These are phyloP conservation scores for Muscicapa striata DNA, from an alignment of 2,797 vertebrate species.

Conservation along the genomic window DNA sequence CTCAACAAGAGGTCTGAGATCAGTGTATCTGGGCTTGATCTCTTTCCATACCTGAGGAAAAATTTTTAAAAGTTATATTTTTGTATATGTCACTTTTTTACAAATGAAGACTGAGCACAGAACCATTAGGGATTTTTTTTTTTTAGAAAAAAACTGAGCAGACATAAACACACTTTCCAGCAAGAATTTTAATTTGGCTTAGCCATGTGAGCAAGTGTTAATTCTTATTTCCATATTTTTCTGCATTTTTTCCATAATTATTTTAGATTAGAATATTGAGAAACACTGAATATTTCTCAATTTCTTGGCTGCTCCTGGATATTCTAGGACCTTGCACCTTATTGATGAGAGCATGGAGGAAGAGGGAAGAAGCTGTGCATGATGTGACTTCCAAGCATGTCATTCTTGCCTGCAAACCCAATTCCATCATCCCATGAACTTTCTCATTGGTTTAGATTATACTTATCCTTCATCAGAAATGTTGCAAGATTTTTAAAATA, in stretches of 20 bases:
- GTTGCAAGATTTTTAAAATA: not conserved
- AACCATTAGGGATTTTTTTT: not conserved
- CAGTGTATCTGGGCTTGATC: slow-evolving; percentile 86
- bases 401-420: not conserved
- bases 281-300: not conserved
- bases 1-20: slow-evolving; percentile 87
- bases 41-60: slow-evolving; percentile 88
- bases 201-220: not conserved
- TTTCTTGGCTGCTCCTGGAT: not conserved
- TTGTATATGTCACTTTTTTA: not conserved
- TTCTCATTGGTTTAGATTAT: not conserved
- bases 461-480: not conserved
- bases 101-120: not conserved
- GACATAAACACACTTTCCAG: not conserved
- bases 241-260: not conserved
- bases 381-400: not conserved
- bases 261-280: not conserved
- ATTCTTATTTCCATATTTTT: not conserved
- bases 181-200: not conserved
- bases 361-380: not conserved
- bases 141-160: not conserved
- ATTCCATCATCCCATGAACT: not conserved
- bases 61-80: not conserved
- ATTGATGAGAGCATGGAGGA: not conserved
- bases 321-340: not conserved